Conservation (phyloP, 1,140 invertebrate species). For the Latrodectus geometricus region DNA sequence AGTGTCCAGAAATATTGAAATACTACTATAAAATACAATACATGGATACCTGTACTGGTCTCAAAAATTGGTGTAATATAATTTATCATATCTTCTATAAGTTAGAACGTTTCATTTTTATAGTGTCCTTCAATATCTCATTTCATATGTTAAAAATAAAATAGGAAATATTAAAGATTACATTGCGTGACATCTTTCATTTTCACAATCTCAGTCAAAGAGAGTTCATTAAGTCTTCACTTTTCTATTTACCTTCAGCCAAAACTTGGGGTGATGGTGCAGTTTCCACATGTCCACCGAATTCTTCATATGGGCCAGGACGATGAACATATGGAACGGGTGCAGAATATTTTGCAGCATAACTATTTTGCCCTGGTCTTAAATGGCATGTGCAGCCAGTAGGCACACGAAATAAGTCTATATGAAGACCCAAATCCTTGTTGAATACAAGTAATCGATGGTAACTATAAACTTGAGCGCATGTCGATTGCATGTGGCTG, state of each 20-base stretch:
- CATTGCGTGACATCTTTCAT: too few relatives aligned
- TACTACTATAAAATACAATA: too few relatives aligned
- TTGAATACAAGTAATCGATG: conserved; percentile 88
- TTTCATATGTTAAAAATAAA: too few relatives aligned
- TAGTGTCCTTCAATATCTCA: too few relatives aligned
- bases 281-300: conserved; percentile 38
- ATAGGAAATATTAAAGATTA: too few relatives aligned
- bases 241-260: conserved; percentile 2
- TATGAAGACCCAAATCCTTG: conserved; percentile 81
- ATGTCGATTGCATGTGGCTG: conserved; percentile 83
- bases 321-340: background rate
- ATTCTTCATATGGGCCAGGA: conserved; percentile 34
- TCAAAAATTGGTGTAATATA: too few relatives aligned
- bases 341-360: background rate
- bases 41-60: too few relatives aligned
- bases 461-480: conserved; percentile 87
- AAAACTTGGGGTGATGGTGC: conserved; percentile 1
- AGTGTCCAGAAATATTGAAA: too few relatives aligned
- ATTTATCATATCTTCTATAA: too few relatives aligned
- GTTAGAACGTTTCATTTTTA: too few relatives aligned
- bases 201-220: too few relatives aligned
- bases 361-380: background rate
- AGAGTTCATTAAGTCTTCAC: too few relatives aligned
- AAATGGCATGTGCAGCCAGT: conserved; percentile 84
- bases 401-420: conserved; percentile 86